These are phyloP conservation scores for Pseudococcus viburni DNA, from an alignment of 2,888 invertebrate species.

Conservation along the genomic window DNA sequence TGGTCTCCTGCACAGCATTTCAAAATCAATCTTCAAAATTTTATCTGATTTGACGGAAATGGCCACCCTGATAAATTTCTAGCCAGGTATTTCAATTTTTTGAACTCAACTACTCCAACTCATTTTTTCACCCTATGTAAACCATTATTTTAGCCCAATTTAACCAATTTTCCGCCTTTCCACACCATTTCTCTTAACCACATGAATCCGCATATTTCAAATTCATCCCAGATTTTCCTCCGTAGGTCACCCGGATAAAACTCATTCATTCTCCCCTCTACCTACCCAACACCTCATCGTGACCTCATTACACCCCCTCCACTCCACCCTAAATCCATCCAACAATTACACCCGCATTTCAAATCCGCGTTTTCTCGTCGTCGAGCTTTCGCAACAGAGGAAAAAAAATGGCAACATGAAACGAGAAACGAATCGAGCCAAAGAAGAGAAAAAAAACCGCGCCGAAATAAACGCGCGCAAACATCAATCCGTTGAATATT, in stretches of 20 bases:
- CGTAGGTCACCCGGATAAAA: too few species aligned
- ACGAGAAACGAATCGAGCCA: background rate
- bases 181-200: background rate
- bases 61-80: too few species aligned
- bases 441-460: background rate
- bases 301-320: conserved; percentile 6
- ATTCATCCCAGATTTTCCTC: background rate
- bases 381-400: background rate
- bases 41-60: background rate
- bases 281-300: background rate
- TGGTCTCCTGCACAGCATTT: too few species aligned
- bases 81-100: too few species aligned
- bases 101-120: too few species aligned
- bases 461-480: conserved; percentile 39
- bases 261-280: background rate
- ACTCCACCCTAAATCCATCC: background rate
- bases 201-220: background rate
- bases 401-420: background rate
- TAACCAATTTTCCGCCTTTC: too few species aligned
- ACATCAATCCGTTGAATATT: conserved; percentile 44
- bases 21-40: background rate
- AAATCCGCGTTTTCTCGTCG: background rate
- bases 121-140: too few species aligned
- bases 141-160: too few species aligned
- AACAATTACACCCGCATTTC: background rate